Evolutionary conservation across 2,888 invertebrate genomes (phyloP), one percentile per base, ranked within the genome.

Genomic region (Branchellion lobata): DNA sequence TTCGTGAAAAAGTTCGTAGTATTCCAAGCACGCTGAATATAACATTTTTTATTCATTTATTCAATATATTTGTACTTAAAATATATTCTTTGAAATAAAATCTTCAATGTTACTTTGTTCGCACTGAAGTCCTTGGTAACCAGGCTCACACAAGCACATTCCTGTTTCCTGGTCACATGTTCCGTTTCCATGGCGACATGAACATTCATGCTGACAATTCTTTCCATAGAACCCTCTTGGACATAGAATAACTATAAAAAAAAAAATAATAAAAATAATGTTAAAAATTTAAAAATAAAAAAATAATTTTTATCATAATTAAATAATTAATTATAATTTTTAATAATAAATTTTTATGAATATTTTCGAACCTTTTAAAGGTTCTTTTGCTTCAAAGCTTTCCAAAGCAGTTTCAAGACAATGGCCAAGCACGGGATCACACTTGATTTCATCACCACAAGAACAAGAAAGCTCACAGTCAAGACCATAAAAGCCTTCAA

Each of bases 101-200:
- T 51, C n/a, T 18, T 18, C 14, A 5, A 93, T 91, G 21, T 92
- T 91, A 84, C 96, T 95, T 29, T 86, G 83, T 77, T 87, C 85
- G 82, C 91, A 89, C 31, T 84, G 82, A 1, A 84, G 84, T 24
- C 89, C 89, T 24, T 84, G 85, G 82, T 85, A 89, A 0, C 89
- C 89, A 0, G 88, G 85, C 2, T 87, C 86, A 84, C 89, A 89
- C 11, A 84, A 83, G 87, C 97, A 98, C 83, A 90, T 90, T 11
- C 97, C 97, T 79, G 93, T 93, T 88, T 85, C 85, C 72, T 84
- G 84, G 65, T 86, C 84, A 83, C 87, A 88, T 5, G 82, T 81
- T 2, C 84, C 83, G n/a, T 57, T 24, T 18, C 82, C 85, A 18
- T 81, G 82, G 0, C 83, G 82, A 81, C 87, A 87, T 24, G 82